Percentiles rank a stretch among this genome's conserved stretches.
Evolutionary conservation across 2,113 vertebrate species (phyloP).

Genomic region (Pontoporia blainvillei): DNA sequence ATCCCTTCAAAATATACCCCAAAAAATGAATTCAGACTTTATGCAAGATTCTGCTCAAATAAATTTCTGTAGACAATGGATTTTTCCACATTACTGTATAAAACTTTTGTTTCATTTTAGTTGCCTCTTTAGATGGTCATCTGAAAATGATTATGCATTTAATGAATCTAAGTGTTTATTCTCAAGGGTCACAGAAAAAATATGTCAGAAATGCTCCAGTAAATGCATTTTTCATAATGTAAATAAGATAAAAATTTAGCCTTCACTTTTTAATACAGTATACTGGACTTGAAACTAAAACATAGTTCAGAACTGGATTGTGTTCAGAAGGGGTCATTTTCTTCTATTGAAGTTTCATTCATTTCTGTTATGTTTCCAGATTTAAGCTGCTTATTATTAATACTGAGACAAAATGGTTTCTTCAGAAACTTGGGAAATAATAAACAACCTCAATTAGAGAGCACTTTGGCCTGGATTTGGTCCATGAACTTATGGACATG

Average conservation of each 20-base stretch:
- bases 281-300: constrained; percentile 42
- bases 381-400: constrained; percentile 49
- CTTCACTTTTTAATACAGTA: neutral
- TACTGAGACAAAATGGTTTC: neutral
- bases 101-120: constrained; percentile 19
- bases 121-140: constrained; percentile 33
- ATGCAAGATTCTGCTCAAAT: neutral
- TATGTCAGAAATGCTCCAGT: constrained; percentile 48
- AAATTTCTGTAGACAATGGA: neutral
- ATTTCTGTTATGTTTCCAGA: constrained; percentile 1
- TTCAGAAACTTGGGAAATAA: constrained; percentile 45
- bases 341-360: constrained; percentile 53
- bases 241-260: constrained; percentile 50
- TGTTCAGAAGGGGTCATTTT: constrained; percentile 37
- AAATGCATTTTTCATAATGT: constrained; percentile 30
- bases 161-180: constrained; percentile 58
- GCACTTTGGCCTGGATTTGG: constrained; percentile 19
- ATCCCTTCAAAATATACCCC: neutral
- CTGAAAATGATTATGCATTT: constrained; percentile 60
- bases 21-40: neutral
- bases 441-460: constrained; percentile 50
- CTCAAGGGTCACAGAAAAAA: constrained; percentile 32
- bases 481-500: constrained; percentile 40
- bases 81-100: neutral
- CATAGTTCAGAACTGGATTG: neutral